A percentile compares a stretch with the other conserved stretches of the same genome.
Conservation (phyloP, 2,113 vertebrate species). For the Carettochelys insculpta region DNA sequence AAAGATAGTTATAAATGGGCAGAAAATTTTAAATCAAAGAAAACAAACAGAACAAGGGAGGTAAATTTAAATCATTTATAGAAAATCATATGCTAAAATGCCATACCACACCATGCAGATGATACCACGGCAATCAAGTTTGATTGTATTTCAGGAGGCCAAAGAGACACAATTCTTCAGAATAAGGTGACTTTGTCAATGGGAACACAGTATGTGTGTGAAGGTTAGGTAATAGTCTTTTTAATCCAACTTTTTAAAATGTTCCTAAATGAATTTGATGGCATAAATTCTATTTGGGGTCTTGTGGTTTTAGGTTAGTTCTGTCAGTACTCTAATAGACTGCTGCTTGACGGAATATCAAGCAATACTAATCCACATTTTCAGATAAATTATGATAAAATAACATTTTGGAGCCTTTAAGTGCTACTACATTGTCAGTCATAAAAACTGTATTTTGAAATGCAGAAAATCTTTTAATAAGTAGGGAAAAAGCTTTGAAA, state of each 20-base stretch:
- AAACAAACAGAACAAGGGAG: not conserved
- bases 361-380: not conserved
- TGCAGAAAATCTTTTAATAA: not conserved
- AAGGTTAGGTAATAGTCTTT: not conserved
- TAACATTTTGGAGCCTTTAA: not conserved
- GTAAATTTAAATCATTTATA: not conserved
- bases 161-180: not conserved
- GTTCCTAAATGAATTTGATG: not conserved
- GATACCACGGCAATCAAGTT: not conserved
- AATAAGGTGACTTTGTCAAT: not conserved
- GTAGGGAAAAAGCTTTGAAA: not conserved
- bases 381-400: not conserved
- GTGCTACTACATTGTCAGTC: not conserved
- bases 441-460: not conserved
- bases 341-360: not conserved
- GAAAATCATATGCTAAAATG: not conserved
- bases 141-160: not conserved
- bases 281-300: not conserved
- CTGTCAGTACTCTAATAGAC: not conserved
- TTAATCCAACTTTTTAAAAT: not conserved
- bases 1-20: not conserved
- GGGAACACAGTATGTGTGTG: not conserved
- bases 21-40: not conserved
- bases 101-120: not conserved
- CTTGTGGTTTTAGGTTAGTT: not conserved